These are phyloP conservation scores for Cassiopea andromeda DNA, from an alignment of 30 jellyfish, hydroid and myxozoan species.

Conservation along the genomic window DNA sequence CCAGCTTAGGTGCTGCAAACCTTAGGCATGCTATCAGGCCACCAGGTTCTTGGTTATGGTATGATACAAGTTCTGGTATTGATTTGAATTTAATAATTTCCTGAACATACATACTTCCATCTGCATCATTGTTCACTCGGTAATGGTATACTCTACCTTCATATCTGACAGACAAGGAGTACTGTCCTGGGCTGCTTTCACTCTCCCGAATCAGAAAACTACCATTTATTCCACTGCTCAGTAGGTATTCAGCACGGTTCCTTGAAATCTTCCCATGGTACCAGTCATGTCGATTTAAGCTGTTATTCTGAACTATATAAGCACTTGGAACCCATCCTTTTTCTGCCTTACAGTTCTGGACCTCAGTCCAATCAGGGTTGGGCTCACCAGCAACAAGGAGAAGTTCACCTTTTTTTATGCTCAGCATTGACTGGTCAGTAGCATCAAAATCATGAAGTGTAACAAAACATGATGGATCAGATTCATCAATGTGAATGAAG, in stretches of 20 bases:
- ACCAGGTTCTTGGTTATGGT: slow-evolving; percentile 90
- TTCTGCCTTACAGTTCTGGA: slow-evolving; percentile 75
- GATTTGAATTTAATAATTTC: slow-evolving; percentile 88
- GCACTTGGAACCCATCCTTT: slow-evolving; percentile 96
- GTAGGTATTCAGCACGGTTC: slow-evolving; percentile 92
- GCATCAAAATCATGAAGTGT: slow-evolving; percentile 93
- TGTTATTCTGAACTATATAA: slow-evolving; percentile 71
- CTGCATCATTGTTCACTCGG: slow-evolving; percentile 84
- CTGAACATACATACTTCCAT: slow-evolving; percentile 84
- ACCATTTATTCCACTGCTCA: slow-evolving; percentile 96
- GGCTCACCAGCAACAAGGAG: slow-evolving; percentile 61
- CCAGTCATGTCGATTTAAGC: slow-evolving; percentile 92
- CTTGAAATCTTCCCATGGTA: slow-evolving; percentile 94
- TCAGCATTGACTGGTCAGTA: slow-evolving; percentile 83
- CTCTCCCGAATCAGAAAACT: slow-evolving; percentile 94
- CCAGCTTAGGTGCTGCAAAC: slow-evolving; percentile 93
- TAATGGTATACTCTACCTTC: slow-evolving; percentile 97
- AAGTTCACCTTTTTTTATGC: slow-evolving; percentile 80
- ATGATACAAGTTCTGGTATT: slow-evolving; percentile 80
- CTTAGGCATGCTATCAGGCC: slow-evolving; percentile 90
- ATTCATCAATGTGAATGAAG: slow-evolving; percentile 15
- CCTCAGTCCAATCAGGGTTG: slow-evolving; percentile 90
- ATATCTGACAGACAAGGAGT: slow-evolving; percentile 90
- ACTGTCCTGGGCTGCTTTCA: slow-evolving; percentile 96
- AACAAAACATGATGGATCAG: slow-evolving; percentile 75